Base-by-base conservation (phyloP, 2,113 vertebrate genomes). In the Tringa solitaria region DNA sequence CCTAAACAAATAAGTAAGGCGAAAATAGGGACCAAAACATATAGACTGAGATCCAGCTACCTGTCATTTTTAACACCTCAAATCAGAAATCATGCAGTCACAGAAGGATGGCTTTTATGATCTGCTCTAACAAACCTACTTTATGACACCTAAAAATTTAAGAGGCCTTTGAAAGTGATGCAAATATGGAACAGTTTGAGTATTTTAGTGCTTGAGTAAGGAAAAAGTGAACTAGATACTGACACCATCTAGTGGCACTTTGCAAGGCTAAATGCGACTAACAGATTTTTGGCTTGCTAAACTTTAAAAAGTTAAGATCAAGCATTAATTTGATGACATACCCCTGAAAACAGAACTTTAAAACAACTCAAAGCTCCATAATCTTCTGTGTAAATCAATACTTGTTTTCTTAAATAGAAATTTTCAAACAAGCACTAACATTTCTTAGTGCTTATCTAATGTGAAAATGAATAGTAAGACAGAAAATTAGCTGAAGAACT, bases 211-310 rank as follows among this genome's bases (percentile, higher is more conserved):
- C 27, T 51, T 19, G 30, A 81, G 37, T 35, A 84, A 83, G 28
- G 30, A 51, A 85, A 94, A 89, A 82, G 77, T 28, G 50, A 89
- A 89, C 94, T 96, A 95, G 77, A 96, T 92, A 68, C 95, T 89
- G 86, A 96, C 96, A 97, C 96, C 96, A 96, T 92, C 96, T 96
- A 97, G 96, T 96, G 96, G 96, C 87, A 91, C 67, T 54, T 84
- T 70, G 59, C 84, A 95, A 80, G 65, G 92, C 74, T 87, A 87
- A 90, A 92, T 45, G 73, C 50, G 60, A 84, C 64, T 78, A 90
- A 72, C 27, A 48, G 32, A 81, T 54, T 84, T 88, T 84, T 84
- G 69, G 27, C 41, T 88, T 74, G 46, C 50, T 74, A 56, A 95
- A 90, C 43, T 70, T 69, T 8, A 33, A 21, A 27, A 91, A 61